phyloP scores from a whole-genome alignment of 2,113 vertebrate species.

The Seriola dumerili region DNA sequence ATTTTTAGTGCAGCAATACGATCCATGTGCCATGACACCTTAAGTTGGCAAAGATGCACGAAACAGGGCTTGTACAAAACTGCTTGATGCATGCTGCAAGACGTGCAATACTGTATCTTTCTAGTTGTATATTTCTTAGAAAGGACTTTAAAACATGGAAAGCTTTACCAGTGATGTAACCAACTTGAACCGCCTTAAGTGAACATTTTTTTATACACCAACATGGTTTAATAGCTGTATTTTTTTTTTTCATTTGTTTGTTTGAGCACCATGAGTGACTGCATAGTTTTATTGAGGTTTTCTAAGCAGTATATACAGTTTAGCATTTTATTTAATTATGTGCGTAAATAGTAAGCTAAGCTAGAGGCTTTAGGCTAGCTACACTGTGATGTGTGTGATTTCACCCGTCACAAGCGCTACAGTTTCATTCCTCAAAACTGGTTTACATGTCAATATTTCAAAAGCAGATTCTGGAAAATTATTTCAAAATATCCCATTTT shows the following conservation, averaged over 20 bases:
- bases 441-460: background rate
- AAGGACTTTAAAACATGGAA: conserved; percentile 37
- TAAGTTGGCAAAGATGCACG: conserved; percentile 47
- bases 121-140: conserved; percentile 24
- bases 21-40: conserved; percentile 64
- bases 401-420: background rate
- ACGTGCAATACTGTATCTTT: conserved; percentile 16
- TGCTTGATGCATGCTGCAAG: conserved; percentile 50
- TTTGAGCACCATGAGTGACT: conserved; percentile 18
- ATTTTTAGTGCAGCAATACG: conserved; percentile 42
- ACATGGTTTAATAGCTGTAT: conserved; percentile 30
- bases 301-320: conserved; percentile 10
- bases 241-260: conserved; percentile 13
- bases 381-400: background rate
- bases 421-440: background rate
- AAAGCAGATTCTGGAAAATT: background rate
- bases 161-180: conserved; percentile 58
- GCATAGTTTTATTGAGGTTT: background rate
- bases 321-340: conserved; percentile 8
- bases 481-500: background rate
- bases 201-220: conserved; percentile 41
- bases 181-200: conserved; percentile 69
- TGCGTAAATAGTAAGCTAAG: background rate
- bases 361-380: background rate
- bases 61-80: conserved; percentile 34